Percentiles rank a stretch among this genome's conserved stretches.
These are phyloP conservation scores for Calypte anna DNA, from an alignment of 2,113 vertebrate genomes.

Conservation along the genomic window DNA sequence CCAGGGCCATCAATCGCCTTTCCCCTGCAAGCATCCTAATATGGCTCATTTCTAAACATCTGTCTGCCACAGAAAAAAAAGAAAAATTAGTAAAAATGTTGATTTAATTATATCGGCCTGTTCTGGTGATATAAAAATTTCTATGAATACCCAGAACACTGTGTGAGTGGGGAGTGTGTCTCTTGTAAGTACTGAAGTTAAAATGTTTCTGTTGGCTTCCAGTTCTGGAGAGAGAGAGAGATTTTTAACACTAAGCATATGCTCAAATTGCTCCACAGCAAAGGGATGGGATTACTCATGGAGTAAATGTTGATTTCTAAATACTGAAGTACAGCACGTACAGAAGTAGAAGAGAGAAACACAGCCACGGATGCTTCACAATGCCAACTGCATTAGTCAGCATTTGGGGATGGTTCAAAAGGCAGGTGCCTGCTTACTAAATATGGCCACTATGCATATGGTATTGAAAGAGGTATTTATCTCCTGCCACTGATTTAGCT, in stretches of 20 bases:
- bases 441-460: background rate
- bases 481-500: background rate
- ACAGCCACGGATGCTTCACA: background rate
- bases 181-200: background rate
- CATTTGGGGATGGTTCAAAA: background rate
- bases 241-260: slow-evolving; percentile 32
- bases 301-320: background rate
- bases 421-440: background rate
- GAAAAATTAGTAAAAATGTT: background rate
- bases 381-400: background rate
- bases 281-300: background rate
- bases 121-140: slow-evolving; percentile 9
- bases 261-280: background rate
- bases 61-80: background rate
- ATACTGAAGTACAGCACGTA: background rate
- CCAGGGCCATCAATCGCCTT: background rate
- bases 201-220: slow-evolving; percentile 40
- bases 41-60: background rate
- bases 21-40: background rate
- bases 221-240: background rate
- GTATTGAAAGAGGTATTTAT: background rate
- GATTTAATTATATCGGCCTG: slow-evolving; percentile 6
- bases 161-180: background rate
- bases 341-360: background rate
- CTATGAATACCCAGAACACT: background rate